These are phyloP conservation scores for Drepanosiphum platanoidis DNA, from an alignment of 2,888 invertebrate genomes.

Conservation along the genomic window DNA sequence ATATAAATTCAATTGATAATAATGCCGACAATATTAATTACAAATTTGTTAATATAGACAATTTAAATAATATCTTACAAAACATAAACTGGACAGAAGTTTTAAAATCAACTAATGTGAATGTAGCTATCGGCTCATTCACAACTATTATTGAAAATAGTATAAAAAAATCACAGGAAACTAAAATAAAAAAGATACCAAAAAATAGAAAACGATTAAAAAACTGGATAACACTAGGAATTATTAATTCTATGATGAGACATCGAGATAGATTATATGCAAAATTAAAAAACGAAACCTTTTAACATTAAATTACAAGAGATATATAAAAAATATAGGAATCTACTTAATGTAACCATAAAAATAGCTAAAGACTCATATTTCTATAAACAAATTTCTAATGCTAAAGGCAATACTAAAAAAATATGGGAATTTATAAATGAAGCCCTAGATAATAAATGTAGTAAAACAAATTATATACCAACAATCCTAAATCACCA, in stretches of 20 bases:
- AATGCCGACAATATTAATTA: too few species aligned
- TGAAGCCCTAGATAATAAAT: slow-evolving; percentile 2
- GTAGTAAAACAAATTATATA: not conserved
- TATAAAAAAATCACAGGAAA: not conserved
- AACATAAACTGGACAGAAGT: too few species aligned
- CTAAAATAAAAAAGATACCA: not conserved
- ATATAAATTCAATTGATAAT: too few species aligned
- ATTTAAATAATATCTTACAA: too few species aligned
- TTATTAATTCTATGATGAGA: slow-evolving; percentile 2
- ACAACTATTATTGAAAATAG: not conserved
- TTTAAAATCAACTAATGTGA: too few species aligned
- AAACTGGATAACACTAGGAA: slow-evolving; percentile 6
- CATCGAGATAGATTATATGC: not conserved
- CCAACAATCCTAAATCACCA: not conserved
- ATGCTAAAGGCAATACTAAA: slow-evolving; percentile 8
- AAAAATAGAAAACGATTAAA: not conserved
- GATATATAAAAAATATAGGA: not conserved
- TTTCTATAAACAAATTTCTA: not conserved
- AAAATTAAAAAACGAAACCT: not conserved
- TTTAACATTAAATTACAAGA: not conserved
- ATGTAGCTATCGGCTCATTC: too few species aligned
- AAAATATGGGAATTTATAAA: slow-evolving; percentile 2
- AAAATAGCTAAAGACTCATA: not conserved
- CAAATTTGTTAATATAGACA: too few species aligned
- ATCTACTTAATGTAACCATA: not conserved